phyloP scores from a whole-genome alignment of 2,888 invertebrate genomes.

The Campoletis raptor region DNA sequence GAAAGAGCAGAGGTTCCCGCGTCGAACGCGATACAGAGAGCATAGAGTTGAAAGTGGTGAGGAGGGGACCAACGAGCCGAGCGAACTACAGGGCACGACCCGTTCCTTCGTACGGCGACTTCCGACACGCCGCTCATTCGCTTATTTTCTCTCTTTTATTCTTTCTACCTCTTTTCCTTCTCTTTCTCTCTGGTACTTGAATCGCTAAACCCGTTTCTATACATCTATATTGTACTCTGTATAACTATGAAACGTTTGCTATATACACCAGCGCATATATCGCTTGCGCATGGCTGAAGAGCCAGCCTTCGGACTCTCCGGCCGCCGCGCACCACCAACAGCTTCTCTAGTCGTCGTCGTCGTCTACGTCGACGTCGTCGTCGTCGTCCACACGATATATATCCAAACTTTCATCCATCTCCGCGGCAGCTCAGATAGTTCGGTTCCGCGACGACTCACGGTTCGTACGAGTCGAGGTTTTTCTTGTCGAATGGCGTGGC shows the following conservation, averaged over 20 bases:
- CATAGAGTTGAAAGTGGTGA: not conserved
- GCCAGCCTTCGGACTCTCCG: conserved; percentile 24
- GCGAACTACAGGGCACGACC: conserved; percentile 66
- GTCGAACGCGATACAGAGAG: conserved; percentile 28
- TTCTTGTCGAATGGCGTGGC: conserved; percentile 63
- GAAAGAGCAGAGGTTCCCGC: conserved; percentile 45
- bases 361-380: not conserved
- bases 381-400: conserved; percentile 7
- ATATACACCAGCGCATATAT: conserved; percentile 30
- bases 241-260: not conserved
- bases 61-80: conserved; percentile 24
- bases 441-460: conserved; percentile 59
- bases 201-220: conserved; percentile 62
- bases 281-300: conserved; percentile 62
- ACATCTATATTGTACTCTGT: not conserved
- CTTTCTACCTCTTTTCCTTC: conserved; percentile 36
- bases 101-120: conserved; percentile 66
- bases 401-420: conserved; percentile 49
- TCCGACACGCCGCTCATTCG: conserved; percentile 62
- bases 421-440: conserved; percentile 50
- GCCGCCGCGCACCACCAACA: conserved; percentile 30
- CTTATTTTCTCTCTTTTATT: conserved; percentile 27
- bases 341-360: conserved; percentile 24
- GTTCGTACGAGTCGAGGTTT: conserved; percentile 52
- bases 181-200: conserved; percentile 38